Percentiles rank a stretch among this genome's conserved stretches.
These are phyloP conservation scores for Scolopax mira DNA, from an alignment of 2,113 vertebrate species.

Conservation along the genomic window DNA sequence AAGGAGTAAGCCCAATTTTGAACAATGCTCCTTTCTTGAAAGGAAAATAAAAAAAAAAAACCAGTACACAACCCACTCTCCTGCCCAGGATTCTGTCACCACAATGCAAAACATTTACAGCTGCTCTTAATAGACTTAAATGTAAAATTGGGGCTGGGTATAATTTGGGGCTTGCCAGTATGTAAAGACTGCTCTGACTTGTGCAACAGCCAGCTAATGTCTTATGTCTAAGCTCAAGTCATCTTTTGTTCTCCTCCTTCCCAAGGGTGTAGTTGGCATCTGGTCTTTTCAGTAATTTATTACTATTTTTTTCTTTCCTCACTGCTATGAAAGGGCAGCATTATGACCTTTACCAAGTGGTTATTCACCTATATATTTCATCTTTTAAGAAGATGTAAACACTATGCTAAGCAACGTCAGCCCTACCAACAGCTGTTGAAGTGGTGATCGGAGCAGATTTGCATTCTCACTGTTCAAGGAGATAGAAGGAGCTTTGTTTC, in stretches of 20 bases:
- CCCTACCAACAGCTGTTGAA: background rate
- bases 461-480: accelerated
- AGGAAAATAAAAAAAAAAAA: background rate
- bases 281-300: background rate
- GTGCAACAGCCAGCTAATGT: background rate
- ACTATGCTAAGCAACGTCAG: background rate
- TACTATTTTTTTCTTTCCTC: background rate
- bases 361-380: background rate
- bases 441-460: background rate
- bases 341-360: background rate
- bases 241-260: background rate
- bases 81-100: background rate
- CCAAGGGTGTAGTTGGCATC: background rate
- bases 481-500: background rate
- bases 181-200: constrained; percentile 28
- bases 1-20: background rate
- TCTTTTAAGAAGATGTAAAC: background rate
- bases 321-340: background rate
- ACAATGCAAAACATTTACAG: background rate
- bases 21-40: background rate
- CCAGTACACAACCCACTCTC: background rate
- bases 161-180: background rate
- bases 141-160: background rate
- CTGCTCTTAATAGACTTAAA: background rate
- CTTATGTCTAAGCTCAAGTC: background rate